These are phyloP conservation scores for Hippocampus abdominalis DNA, from an alignment of 2,113 vertebrate genomes.

Conservation along the genomic window DNA sequence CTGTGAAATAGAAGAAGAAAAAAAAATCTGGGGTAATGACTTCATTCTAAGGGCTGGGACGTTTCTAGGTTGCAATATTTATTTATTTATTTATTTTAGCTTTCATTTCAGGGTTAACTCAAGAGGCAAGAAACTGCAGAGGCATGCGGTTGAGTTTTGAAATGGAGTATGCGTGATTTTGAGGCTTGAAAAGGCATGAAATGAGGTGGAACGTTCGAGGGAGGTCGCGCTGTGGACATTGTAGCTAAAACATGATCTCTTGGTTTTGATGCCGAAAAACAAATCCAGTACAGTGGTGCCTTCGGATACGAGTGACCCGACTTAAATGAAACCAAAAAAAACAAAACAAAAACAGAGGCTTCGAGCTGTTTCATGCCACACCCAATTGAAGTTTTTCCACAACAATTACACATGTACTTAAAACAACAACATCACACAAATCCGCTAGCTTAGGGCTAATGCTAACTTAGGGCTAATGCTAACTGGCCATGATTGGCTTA, in stretches of 20 bases:
- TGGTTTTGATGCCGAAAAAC: slow-evolving; percentile 3
- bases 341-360: too few relatives aligned
- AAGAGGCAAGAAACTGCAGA: not conserved
- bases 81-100: not conserved
- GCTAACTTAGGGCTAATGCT: not conserved
- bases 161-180: not conserved
- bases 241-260: not conserved
- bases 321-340: not conserved
- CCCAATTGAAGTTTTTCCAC: too few relatives aligned
- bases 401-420: not conserved
- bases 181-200: not conserved
- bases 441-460: not conserved
- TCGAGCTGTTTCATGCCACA: too few relatives aligned
- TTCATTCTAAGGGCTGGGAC: slow-evolving; percentile 49
- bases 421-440: too few relatives aligned
- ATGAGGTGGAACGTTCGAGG: not conserved
- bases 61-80: slow-evolving; percentile 38
- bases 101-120: slow-evolving; percentile 8
- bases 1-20: not conserved
- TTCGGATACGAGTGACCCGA: not conserved
- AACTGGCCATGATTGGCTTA: not conserved
- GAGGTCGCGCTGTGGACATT: not conserved
- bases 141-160: not conserved
- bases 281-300: not conserved
- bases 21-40: slow-evolving; percentile 6